phyloP scores from a whole-genome alignment of 2,888 invertebrate species.

The Encarsia formosa region DNA sequence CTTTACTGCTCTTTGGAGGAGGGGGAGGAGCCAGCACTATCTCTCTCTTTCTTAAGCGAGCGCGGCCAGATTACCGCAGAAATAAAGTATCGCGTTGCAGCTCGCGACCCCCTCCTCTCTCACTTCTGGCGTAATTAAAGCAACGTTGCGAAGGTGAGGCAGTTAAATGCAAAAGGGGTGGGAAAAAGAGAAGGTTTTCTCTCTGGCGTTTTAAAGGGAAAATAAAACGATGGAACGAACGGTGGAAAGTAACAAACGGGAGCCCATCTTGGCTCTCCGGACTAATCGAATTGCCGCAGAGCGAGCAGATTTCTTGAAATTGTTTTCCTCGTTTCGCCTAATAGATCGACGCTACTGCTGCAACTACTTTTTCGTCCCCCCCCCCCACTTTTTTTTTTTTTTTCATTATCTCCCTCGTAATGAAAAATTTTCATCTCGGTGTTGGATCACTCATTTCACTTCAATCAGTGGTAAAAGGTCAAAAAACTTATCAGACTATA shows the following conservation, averaged over 20 bases:
- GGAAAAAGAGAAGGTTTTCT: conserved; percentile 8
- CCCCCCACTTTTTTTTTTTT: not conserved
- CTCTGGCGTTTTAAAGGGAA: conserved; percentile 22
- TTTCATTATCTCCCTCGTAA: not conserved
- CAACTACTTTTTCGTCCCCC: conserved; percentile 10
- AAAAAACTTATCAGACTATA: too few relatives aligned
- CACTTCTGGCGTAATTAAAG: conserved; percentile 45
- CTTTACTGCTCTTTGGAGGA: conserved; percentile 26
- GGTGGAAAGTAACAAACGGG: conserved; percentile 41
- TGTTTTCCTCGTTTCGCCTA: conserved; percentile 36
- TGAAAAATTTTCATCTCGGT: too few relatives aligned
- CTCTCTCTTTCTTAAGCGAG: conserved; percentile 18
- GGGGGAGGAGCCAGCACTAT: conserved; percentile 19
- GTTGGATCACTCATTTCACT: too few relatives aligned
- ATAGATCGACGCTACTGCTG: conserved; percentile 28
- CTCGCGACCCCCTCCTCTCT: conserved; percentile 11
- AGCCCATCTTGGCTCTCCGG: conserved; percentile 43
- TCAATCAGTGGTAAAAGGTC: too few relatives aligned
- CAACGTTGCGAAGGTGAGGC: conserved; percentile 33
- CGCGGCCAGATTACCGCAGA: conserved; percentile 36
- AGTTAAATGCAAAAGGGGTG: conserved; percentile 15
- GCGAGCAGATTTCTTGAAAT: conserved; percentile 45
- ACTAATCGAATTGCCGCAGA: conserved; percentile 49
- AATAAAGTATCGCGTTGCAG: conserved; percentile 39
- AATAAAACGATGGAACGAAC: conserved; percentile 39